Evolutionary conservation across 2,797 vertebrate genomes (phyloP).

Genomic region (Sciaenops ocellatus): DNA sequence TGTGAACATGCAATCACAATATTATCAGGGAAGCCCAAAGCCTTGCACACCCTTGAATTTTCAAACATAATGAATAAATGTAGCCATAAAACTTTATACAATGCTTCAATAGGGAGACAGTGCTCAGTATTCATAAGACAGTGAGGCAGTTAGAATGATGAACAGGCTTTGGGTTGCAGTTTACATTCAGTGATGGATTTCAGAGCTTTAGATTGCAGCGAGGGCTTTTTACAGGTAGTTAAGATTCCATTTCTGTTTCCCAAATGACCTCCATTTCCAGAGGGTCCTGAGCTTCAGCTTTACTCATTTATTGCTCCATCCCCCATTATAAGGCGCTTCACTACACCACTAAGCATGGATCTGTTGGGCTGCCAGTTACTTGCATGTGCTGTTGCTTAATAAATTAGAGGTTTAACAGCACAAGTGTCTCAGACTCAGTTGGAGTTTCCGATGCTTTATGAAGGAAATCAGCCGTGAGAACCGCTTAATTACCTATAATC

Average conservation of each 20-base stretch:
- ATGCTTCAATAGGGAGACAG: constrained; percentile 28
- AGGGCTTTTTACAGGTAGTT: constrained; percentile 74
- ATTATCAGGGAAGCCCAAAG: constrained; percentile 20
- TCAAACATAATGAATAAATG: constrained; percentile 40
- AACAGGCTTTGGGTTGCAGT: constrained; percentile 64
- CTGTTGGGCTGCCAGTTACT: constrained; percentile 38
- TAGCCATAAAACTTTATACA: constrained; percentile 34
- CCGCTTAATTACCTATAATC: constrained; percentile 13
- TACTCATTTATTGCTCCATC: constrained; percentile 62
- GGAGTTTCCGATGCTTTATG: constrained; percentile 4
- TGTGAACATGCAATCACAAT: constrained; percentile 16
- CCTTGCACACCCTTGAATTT: constrained; percentile 27
- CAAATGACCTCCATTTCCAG: constrained; percentile 73
- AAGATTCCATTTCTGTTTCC: constrained; percentile 78
- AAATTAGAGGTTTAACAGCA: constrained; percentile 40
- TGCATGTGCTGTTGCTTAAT: constrained; percentile 26
- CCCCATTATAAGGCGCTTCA: constrained; percentile 47
- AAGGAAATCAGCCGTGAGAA: background rate
- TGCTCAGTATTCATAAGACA: constrained; percentile 56
- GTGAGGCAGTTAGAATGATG: constrained; percentile 58
- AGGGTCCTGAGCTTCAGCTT: constrained; percentile 68
- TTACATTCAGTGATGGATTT: constrained; percentile 72
- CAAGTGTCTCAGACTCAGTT: constrained; percentile 22
- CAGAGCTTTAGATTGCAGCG: constrained; percentile 64
- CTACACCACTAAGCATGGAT: constrained; percentile 32